Evolutionary conservation across 2,113 vertebrate species (phyloP).

Genomic region (Phycodurus eques): DNA sequence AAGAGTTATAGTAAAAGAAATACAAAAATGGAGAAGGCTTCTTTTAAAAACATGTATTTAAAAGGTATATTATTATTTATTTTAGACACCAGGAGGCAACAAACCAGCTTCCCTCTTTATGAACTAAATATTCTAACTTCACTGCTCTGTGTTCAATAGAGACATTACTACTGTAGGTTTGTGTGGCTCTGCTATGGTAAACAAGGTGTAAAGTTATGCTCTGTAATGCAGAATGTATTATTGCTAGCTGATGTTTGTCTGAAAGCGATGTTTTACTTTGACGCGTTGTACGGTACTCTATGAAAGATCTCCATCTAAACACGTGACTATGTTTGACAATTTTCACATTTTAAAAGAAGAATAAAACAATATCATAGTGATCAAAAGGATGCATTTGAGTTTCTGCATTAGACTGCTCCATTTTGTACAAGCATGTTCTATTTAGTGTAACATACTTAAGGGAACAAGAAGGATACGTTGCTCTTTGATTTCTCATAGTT

Average conservation of each 20-base stretch:
- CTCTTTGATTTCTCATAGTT: background rate
- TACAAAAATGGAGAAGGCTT: background rate
- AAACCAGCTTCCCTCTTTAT: background rate
- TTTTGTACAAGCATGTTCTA: background rate
- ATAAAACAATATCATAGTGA: background rate
- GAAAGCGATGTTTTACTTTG: constrained; percentile 7
- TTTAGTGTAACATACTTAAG: background rate
- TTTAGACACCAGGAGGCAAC: background rate
- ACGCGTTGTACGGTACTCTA: background rate
- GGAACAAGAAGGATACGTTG: background rate
- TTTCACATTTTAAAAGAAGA: background rate
- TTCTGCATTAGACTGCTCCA: background rate
- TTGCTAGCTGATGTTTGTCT: background rate
- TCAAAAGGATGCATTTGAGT: too few relatives aligned
- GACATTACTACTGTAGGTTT: background rate
- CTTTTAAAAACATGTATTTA: background rate
- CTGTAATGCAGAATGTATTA: background rate
- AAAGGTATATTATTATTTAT: background rate
- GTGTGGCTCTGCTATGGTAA: background rate
- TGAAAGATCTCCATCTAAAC: too few relatives aligned
- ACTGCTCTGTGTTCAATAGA: background rate
- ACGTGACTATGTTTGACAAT: background rate
- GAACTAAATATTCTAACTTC: background rate
- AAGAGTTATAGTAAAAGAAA: background rate
- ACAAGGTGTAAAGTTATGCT: background rate